phyloP scores from a whole-genome alignment of 2,797 vertebrate genomes.

The Erethizon dorsatum region DNA sequence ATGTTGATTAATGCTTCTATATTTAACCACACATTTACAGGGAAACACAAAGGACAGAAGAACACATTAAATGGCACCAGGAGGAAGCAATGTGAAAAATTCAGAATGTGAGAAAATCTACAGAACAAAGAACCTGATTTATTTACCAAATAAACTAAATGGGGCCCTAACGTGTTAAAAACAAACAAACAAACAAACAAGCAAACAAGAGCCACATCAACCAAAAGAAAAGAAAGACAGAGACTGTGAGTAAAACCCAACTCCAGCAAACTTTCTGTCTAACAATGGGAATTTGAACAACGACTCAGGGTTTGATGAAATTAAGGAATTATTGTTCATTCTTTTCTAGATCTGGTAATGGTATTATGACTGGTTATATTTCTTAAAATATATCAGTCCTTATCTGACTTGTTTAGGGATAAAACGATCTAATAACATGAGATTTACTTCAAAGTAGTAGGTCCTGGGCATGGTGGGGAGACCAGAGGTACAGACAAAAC shows the following conservation, averaged over 20 bases:
- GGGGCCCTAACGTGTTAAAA: not conserved
- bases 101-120: not conserved
- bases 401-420: slow-evolving; percentile 32
- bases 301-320: slow-evolving; percentile 1
- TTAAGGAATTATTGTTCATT: slow-evolving; percentile 27
- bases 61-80: not conserved
- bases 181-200: not conserved
- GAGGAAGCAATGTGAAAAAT: not conserved
- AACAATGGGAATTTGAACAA: slow-evolving; percentile 9
- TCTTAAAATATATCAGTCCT: slow-evolving; percentile 8
- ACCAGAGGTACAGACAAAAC: not conserved
- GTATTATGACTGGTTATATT: not conserved
- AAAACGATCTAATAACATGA: slow-evolving; percentile 50
- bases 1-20: not conserved
- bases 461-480: not conserved
- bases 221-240: not conserved
- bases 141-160: not conserved
- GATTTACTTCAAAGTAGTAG: slow-evolving; percentile 64
- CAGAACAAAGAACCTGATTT: not conserved
- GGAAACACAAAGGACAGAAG: not conserved
- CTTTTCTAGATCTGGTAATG: slow-evolving; percentile 60
- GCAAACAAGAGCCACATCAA: not conserved
- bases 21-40: not conserved
- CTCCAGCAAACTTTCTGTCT: not conserved
- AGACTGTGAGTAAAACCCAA: not conserved